Evolutionary conservation across 2,888 invertebrate genomes (phyloP), one percentile per base, ranked within the genome.

Genomic region (Cerastis rubricosa): DNA sequence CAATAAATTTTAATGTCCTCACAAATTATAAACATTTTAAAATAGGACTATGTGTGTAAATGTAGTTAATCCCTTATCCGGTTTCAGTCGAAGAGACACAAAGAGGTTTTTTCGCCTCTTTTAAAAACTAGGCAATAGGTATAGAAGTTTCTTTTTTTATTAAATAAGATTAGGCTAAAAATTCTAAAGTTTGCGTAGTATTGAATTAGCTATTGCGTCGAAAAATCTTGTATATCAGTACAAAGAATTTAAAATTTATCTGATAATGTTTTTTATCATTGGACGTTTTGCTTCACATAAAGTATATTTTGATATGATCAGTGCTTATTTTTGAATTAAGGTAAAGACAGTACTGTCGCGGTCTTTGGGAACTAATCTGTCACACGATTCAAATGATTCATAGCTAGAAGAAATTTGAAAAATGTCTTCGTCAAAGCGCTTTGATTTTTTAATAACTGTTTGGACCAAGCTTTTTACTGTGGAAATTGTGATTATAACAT

Each of bases 141-240:
- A 74, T 83, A 87, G 78, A 80, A 80, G 92, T 88, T 91, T 90
- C 88, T 91, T 89, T 88, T 92, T 90, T 88, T 90, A 91, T 71
- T 59, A 86, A 87, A 81, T 95, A 95, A 94, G 94, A 90, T 90
- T 95, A 94, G 93, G 90, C 89, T 93, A 93, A 90, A 88, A 90
- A 90, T 92, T 92, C 87, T 88, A 92, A 92, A 92, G 88, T 91
- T 92, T 92, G 90, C 87, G 90, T 90, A 91, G 86, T 90, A 91
- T 91, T 92, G 89, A 87, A 90, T 91, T 90, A 90, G 87, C 87
- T 92, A 93, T 91, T 92, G 92, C 90, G 89, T 90, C 87, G 86
- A 92, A 93, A 93, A 93, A 93, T 93, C 93, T 94, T 95, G 94
- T 95, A 95, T 95, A 95, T 96, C 95, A 96, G 96, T 96, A 96